These are phyloP conservation scores for Synanthedon myopaeformis DNA, from an alignment of 2,888 invertebrate genomes.

Conservation along the genomic window DNA sequence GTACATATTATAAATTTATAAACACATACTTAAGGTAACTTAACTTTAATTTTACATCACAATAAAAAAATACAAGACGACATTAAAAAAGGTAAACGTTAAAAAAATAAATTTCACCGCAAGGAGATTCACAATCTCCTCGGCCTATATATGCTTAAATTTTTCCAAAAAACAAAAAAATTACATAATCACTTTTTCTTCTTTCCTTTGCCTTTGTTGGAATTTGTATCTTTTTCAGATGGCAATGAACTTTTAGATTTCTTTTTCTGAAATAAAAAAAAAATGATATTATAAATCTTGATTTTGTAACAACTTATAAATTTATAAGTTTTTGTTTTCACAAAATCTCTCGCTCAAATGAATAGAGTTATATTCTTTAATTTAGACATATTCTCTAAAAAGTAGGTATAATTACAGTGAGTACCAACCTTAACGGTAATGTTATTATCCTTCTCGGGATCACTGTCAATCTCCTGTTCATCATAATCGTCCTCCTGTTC, in stretches of 20 bases:
- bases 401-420: background rate
- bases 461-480: constrained; percentile 68
- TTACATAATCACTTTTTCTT: constrained; percentile 10
- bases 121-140: too few relatives aligned
- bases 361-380: too few relatives aligned
- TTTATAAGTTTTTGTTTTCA: too few relatives aligned
- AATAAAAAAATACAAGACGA: too few relatives aligned
- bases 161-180: background rate
- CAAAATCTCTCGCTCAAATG: too few relatives aligned
- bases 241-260: constrained; percentile 31
- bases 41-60: too few relatives aligned
- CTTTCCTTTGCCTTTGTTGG: constrained; percentile 19
- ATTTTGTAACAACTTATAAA: too few relatives aligned
- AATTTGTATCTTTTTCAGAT: constrained; percentile 17
- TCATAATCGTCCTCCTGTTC: constrained; percentile 41
- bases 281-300: constrained; percentile 1
- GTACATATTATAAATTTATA: too few relatives aligned
- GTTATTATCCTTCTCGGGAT: constrained; percentile 71
- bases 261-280: constrained; percentile 36
- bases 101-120: too few relatives aligned
- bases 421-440: constrained; percentile 80
- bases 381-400: too few relatives aligned
- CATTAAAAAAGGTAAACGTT: too few relatives aligned
- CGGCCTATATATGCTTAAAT: background rate
- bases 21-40: too few relatives aligned